A percentile compares a stretch with the other conserved stretches of the same genome.
These are phyloP conservation scores for Pipistrellus nathusii DNA, from an alignment of 2,797 vertebrate species.

Conservation along the genomic window DNA sequence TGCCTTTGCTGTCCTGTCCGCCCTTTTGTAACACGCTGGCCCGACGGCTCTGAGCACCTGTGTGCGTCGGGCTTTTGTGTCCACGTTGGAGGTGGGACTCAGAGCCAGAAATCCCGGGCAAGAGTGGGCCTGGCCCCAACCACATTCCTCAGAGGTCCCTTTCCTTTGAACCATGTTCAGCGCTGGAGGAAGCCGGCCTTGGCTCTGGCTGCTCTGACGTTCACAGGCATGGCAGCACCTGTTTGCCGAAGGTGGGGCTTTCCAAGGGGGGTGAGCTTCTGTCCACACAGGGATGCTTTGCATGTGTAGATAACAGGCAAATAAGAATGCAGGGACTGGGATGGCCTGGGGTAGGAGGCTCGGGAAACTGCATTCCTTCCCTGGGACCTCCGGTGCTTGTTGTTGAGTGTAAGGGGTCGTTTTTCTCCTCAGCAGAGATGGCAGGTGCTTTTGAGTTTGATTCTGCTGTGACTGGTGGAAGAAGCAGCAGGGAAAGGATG, in stretches of 20 bases:
- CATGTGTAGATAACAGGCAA: slow-evolving; percentile 25
- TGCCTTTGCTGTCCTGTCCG: background rate
- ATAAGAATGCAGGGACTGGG: slow-evolving; percentile 59
- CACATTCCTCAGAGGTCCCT: slow-evolving; percentile 62
- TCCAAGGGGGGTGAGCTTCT: slow-evolving; percentile 55
- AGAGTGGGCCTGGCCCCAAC: slow-evolving; percentile 57
- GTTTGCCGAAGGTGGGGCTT: slow-evolving; percentile 87
- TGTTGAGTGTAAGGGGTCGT: background rate
- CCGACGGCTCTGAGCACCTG: background rate
- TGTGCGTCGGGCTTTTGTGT: background rate
- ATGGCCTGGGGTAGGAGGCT: slow-evolving; percentile 23
- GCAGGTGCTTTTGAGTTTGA: slow-evolving; percentile 43
- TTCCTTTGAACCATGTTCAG: slow-evolving; percentile 58
- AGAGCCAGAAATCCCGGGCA: slow-evolving; percentile 61
- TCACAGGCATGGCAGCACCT: slow-evolving; percentile 84
- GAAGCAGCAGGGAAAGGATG: background rate
- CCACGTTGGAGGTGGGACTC: background rate
- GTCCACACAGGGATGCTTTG: slow-evolving; percentile 50
- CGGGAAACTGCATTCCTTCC: slow-evolving; percentile 52
- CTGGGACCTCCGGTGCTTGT: background rate
- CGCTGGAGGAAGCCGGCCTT: background rate
- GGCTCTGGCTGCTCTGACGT: slow-evolving; percentile 68
- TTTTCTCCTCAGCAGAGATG: slow-evolving; percentile 36
- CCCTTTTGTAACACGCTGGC: background rate
- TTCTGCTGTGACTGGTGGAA: slow-evolving; percentile 32